Conservation (phyloP, 2,113 vertebrate genomes). For the Muscicapa adusta region DNA sequence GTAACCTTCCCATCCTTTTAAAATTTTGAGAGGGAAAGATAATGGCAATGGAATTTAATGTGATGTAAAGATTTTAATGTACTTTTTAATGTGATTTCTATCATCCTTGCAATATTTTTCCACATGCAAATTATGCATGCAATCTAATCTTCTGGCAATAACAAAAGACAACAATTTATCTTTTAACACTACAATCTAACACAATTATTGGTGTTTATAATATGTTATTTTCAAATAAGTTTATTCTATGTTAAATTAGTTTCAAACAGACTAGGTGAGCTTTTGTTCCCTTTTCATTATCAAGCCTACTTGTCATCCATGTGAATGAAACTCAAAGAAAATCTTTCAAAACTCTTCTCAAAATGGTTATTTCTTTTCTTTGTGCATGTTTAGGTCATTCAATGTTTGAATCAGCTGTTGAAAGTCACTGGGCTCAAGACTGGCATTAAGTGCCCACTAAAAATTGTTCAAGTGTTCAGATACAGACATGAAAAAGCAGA, state of each 20-base stretch:
- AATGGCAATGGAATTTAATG: not conserved
- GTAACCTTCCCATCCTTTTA: not conserved
- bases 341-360: not conserved
- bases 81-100: not conserved
- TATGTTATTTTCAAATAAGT: not conserved
- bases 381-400: not conserved
- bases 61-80: not conserved
- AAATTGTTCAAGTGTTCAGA: not conserved
- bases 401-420: rapidly evolving
- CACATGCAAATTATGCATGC: not conserved
- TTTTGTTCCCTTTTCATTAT: not conserved
- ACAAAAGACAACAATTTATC: not conserved
- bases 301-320: not conserved
- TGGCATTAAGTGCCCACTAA: not conserved
- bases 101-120: not conserved
- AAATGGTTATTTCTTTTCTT: not conserved
- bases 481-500: not conserved
- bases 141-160: not conserved
- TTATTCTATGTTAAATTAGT: not conserved
- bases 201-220: not conserved
- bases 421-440: not conserved
- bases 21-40: not conserved
- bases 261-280: not conserved
- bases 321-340: not conserved
- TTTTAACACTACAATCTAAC: not conserved